Percentiles rank a stretch among this genome's conserved stretches.
These are phyloP conservation scores for Enteromius fasciolatus DNA, from an alignment of 2,797 vertebrate genomes.

Conservation along the genomic window DNA sequence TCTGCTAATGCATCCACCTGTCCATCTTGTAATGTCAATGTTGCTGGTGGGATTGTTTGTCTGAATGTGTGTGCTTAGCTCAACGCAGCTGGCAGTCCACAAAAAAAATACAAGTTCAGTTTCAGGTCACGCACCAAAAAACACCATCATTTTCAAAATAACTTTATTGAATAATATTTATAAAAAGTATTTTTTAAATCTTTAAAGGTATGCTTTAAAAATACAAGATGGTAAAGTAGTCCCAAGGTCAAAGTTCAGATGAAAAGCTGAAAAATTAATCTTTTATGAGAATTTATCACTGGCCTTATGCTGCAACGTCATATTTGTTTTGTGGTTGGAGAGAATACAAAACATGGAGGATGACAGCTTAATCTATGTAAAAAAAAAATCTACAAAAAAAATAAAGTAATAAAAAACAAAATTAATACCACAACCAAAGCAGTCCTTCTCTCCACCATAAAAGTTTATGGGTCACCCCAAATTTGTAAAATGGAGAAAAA, in stretches of 20 bases:
- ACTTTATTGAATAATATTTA: not conserved
- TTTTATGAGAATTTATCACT: not conserved
- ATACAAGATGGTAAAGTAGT: not conserved
- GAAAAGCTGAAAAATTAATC: not conserved
- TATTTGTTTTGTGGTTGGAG: not conserved
- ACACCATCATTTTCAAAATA: not conserved
- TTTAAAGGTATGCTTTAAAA: not conserved
- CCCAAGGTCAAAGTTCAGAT: not conserved
- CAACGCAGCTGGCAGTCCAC: not conserved
- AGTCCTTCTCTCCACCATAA: not conserved
- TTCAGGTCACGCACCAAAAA: not conserved
- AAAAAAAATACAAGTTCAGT: not conserved
- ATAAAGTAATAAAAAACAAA: too few species aligned
- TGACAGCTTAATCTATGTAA: not conserved
- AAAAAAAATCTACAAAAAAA: too few species aligned
- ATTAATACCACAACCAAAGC: too few species aligned
- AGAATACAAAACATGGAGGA: not conserved
- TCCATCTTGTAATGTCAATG: slow-evolving; percentile 70
- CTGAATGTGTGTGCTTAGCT: slow-evolving; percentile 1
- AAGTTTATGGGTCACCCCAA: not conserved
- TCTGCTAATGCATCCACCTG: slow-evolving; percentile 74
- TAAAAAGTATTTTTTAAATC: not conserved
- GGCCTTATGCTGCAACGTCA: not conserved
- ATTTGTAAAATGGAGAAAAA: not conserved
- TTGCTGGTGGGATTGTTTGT: slow-evolving; percentile 62